phyloP scores from a whole-genome alignment of 2,888 invertebrate species.

The Drepanosiphum platanoidis region DNA sequence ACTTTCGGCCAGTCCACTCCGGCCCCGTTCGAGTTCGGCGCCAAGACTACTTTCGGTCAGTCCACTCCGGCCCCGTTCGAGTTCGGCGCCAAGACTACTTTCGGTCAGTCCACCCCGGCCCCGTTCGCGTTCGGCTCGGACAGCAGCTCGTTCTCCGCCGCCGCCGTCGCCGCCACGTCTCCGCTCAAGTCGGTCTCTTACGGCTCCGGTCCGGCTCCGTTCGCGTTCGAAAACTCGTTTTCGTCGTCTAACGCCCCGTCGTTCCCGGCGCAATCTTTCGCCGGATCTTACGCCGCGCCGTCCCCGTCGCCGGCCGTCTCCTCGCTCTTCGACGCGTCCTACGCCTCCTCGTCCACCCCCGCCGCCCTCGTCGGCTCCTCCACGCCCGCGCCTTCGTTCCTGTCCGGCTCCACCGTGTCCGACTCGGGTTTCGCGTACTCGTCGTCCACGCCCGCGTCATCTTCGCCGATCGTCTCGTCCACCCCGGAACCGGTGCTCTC shows the following conservation, averaged over 20 bases:
- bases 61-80: neutral
- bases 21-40: neutral
- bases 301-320: neutral
- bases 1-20: no score
- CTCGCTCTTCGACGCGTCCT: neutral
- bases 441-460: neutral
- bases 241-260: neutral
- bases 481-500: constrained; percentile 19
- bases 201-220: neutral
- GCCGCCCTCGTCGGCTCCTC: neutral
- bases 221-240: neutral
- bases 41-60: neutral
- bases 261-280: neutral
- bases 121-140: neutral
- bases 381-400: neutral
- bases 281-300: neutral
- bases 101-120: no score
- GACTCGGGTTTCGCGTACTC: neutral
- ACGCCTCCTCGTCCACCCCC: neutral
- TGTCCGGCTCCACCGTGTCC: neutral
- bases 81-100: neutral
- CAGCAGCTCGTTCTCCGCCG: neutral
- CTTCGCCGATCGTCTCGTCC: constrained; percentile 13
- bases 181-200: neutral
- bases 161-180: neutral